Base-by-base conservation (phyloP, 1,140 invertebrate genomes). In the Camponotus pennsylvanicus region DNA sequence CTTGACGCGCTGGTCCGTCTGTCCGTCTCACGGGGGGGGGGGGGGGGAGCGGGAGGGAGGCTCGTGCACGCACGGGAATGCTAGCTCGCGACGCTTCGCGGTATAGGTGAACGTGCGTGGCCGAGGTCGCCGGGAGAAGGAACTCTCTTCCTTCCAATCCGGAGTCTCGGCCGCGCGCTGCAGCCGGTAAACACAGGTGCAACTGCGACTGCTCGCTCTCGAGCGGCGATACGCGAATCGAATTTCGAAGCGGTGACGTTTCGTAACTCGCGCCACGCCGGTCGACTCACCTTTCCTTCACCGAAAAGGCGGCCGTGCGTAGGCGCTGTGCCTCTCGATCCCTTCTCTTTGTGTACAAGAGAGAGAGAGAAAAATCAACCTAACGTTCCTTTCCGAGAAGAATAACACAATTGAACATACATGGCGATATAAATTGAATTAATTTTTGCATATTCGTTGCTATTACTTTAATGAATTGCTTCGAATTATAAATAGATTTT, bases 81-180 rank as follows among this genome's bases (percentile, higher is more conserved):
- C 37, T 63, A 82, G 76, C 66, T 79, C 85, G 75, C 61, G 70
- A 45, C 77, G 66, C 79, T 64, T 86, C 84, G 88, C 84, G 84
- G 85, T 86, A 86, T 89, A 86, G 88, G 88, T 89, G 88, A 89
- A 89, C 59, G 88, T 86, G 88, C 88, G 88, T 89, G 79, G 80
- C 15, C 88, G 88, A 89, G 88, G 88, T 89, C 88, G 77, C 67
- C 69, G 88, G 88, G 85, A 88, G 79, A 89, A 89, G 88, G 61
- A 89, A 89, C 88, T 83, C 78, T 52, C 49, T 52, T 52, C 49
- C 49, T 89, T 89, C 88, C 84, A 89, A 89, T 89, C 88, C 87
- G 71, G 84, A 66, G 82, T 9, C 7, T 85, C 84, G 71, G 49
- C 66, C 78, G 76, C 57, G 76, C 57, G 42, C 64, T 21, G 64